Conservation (phyloP, 2,113 vertebrate species). For the Pimephales promelas region DNA sequence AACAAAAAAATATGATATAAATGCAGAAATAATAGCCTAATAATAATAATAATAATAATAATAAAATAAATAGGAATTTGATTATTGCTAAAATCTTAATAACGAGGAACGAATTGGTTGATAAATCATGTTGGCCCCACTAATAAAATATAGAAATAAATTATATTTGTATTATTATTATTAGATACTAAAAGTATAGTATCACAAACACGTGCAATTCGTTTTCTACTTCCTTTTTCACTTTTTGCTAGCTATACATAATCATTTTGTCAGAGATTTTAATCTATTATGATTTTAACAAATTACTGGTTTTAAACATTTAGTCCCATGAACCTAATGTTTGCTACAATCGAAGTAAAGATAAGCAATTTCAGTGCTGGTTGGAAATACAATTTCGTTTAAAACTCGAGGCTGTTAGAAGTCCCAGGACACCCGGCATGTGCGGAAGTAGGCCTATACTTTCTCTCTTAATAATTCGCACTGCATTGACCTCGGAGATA, state of each 20-base stretch:
- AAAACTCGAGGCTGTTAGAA: conserved; percentile 20
- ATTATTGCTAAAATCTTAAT: background rate
- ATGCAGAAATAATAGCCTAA: background rate
- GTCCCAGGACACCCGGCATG: conserved; percentile 54
- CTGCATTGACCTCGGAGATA: conserved; percentile 77
- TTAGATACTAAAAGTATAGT: no score
- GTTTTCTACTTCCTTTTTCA: background rate
- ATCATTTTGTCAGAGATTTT: background rate
- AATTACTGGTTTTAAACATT: background rate
- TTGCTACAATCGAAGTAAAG: background rate
- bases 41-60: background rate
- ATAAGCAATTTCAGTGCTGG: background rate
- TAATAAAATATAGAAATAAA: background rate
- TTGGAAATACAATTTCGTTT: conserved; percentile 23
- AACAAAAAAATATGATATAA: background rate
- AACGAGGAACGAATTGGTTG: background rate
- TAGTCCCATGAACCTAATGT: background rate
- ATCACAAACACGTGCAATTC: background rate
- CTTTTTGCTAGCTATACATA: no score
- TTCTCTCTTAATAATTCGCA: conserved; percentile 72
- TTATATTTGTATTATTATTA: no score
- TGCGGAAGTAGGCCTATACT: conserved; percentile 54
- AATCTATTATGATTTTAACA: background rate
- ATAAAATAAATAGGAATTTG: background rate
- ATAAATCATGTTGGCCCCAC: background rate